Evolutionary conservation across 2,797 vertebrate species (phyloP), one percentile per base, ranked within the genome.

Genomic region (Coregonus ussuriensis): DNA sequence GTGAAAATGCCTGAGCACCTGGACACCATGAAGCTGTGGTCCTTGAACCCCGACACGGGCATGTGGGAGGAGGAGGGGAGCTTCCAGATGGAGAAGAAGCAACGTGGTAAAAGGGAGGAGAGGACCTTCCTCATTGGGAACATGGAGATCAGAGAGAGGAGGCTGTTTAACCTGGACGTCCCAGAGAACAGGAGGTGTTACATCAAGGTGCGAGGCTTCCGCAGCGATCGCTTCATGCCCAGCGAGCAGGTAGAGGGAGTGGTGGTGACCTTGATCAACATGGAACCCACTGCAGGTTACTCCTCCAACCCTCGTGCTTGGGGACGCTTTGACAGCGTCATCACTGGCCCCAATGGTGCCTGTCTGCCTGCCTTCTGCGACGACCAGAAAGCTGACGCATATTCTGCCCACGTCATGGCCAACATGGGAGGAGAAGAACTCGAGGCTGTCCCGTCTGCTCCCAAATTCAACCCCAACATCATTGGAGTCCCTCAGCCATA

Each of bases 291-390:
- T 41, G 86, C 96, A 4, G 98, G 98, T 9, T 99, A 94, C 85
- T 95, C 97, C 1, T 93, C 96, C 69, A 99, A 99, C 82, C 98
- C 98, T 33, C 94, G 96, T 78, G 96, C 96, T 4, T 99, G 98
- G 98, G 98, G 98, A 0, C 95, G 98, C 53, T 99, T 99, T 0
- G 98, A 99, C 78, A 99, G 98, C 0, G 96, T 95, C 1, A 90
- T 99, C 82, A 99, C 97, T 0, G 96, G 97, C 4, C 82, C 96
- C 52, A 98, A 95, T 0, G 98, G 98, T 0, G 98, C 96, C 53
- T 99, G 98, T 1, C 89, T 99, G 78, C 98, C 98, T 0, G 97
- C 97, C 15, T 99, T 99, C 93, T 99, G 98, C 0, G 97, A 99
- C 0, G 97, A 97, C 62, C 94, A 95, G 89, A 96, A 94, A 80